A percentile compares a stretch with the other conserved stretches of the same genome.
These are phyloP conservation scores for Hypomecis punctinalis DNA, from an alignment of 2,888 invertebrate species.

Conservation along the genomic window DNA sequence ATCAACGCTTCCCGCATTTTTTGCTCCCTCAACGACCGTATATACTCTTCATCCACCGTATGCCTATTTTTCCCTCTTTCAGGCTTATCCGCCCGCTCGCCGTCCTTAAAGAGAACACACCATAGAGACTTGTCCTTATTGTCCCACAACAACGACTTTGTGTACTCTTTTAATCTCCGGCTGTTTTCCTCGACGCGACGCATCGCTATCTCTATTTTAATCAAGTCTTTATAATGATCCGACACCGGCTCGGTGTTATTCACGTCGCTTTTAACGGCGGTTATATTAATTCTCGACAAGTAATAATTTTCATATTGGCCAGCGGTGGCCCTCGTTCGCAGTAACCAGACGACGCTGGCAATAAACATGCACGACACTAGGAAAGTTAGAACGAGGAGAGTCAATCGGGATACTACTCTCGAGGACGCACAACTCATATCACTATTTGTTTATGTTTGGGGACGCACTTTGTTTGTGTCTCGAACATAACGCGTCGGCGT, in stretches of 20 bases:
- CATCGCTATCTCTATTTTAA: conserved; percentile 83
- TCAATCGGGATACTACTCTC: conserved; percentile 75
- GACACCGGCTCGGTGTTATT: conserved; percentile 68
- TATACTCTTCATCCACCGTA: conserved; percentile 71
- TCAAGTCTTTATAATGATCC: conserved; percentile 81
- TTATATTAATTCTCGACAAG: conserved; percentile 85
- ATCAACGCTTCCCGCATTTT: conserved; percentile 76
- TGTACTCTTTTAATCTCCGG: conserved; percentile 79
- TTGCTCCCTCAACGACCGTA: conserved; percentile 72
- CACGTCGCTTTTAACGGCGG: conserved; percentile 64
- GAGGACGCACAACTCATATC: conserved; percentile 83
- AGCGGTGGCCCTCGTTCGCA: conserved; percentile 69
- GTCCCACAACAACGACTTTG: conserved; percentile 80
- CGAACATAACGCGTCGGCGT: conserved; percentile 77
- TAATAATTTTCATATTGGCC: conserved; percentile 83
- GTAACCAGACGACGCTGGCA: conserved; percentile 79
- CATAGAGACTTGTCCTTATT: conserved; percentile 82
- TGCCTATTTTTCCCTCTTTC: conserved; percentile 62
- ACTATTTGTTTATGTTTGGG: conserved; percentile 81
- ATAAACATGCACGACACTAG: conserved; percentile 78
- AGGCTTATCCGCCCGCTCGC: conserved; percentile 65
- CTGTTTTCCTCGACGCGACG: conserved; percentile 82
- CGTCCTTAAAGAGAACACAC: conserved; percentile 82
- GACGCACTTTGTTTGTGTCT: conserved; percentile 62
- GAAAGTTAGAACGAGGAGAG: conserved; percentile 77